phyloP scores from a whole-genome alignment of 2,113 vertebrate species.

The Hyaena hyaena region DNA sequence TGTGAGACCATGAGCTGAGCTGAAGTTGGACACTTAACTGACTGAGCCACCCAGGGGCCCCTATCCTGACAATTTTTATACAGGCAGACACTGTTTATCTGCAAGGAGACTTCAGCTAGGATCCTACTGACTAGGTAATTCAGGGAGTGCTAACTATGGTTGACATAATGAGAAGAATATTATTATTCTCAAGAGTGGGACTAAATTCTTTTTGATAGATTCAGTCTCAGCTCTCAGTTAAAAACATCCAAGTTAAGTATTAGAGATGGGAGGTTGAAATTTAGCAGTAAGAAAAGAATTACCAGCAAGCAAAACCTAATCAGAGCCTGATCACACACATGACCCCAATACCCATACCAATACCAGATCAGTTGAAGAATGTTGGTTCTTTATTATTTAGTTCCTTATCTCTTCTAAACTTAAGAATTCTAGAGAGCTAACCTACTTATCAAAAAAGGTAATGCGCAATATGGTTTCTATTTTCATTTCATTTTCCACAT shows the following conservation, averaged over 20 bases:
- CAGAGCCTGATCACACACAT: background rate
- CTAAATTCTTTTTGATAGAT: background rate
- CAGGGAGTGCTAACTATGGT: background rate
- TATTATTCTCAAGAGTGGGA: background rate
- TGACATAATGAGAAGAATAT: background rate
- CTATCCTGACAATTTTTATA: background rate
- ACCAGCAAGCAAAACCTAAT: background rate
- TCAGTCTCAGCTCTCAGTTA: background rate
- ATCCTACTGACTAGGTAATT: background rate
- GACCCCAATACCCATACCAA: background rate
- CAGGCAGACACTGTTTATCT: background rate
- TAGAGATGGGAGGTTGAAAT: background rate
- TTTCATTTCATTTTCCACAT: conserved; percentile 55
- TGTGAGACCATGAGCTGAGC: too few relatives aligned
- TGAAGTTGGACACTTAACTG: too few relatives aligned
- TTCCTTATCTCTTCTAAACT: conserved; percentile 38
- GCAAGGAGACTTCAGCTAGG: background rate
- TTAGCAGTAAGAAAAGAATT: background rate
- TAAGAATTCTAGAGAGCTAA: conserved; percentile 38
- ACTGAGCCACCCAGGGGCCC: too few relatives aligned
- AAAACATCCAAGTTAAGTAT: conserved; percentile 20
- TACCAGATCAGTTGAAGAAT: background rate
- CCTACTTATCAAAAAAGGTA: conserved; percentile 54
- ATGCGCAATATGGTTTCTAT: conserved; percentile 53
- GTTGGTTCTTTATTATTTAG: background rate